Base-by-base conservation (phyloP, 1,140 invertebrate genomes). In the Drosophila guanche region DNA sequence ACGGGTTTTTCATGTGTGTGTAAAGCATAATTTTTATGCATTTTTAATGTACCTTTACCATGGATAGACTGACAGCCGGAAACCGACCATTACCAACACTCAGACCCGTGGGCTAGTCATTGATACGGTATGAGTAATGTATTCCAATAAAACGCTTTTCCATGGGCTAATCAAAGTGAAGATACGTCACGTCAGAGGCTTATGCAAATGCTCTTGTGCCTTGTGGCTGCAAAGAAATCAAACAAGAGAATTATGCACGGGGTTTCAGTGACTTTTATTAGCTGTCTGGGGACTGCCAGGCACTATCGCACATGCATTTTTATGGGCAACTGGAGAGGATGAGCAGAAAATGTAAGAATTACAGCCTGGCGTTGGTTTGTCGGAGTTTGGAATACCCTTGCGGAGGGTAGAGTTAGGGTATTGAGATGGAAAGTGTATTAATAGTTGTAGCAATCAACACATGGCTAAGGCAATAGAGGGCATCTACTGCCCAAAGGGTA, bases 1-100 rank as follows among this genome's bases (percentile, higher is more conserved):
- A 77, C 62, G 79, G 25, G 25, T 41, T 14, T 41, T 40, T 42
- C 16, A 74, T 37, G 79, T 85, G 73, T 81, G 60, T 55, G 42
- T 40, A 42, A 55, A 48, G 59, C 66, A 69, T 85, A 79, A 79
- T 75, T 85, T 74, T 66, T 79, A 48, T 79, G 51, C 43, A n/a
- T 56, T 56, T 79, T 79, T 55, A 33, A 76, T 76, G 62, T 73
- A 70, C 58, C 73, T 58, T 50, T 12, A 10, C 37, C 27, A 29
- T n/a, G 45, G 25, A 46, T 8, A 12, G 33, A 12, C 29, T 33
- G 8, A 10, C 29, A 10, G 27, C 62, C 80, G 80, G 80, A 85
- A 85, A 81, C 41, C 29, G 54, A 52, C 60, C 74, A 81, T 86
- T 85, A 80, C 48, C 33, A 37, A 4, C 33, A 37, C 33, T 37